Evolutionary conservation across 1,140 invertebrate genomes (phyloP), one percentile per base, ranked within the genome.

Genomic region (Medauroidea extradentata): DNA sequence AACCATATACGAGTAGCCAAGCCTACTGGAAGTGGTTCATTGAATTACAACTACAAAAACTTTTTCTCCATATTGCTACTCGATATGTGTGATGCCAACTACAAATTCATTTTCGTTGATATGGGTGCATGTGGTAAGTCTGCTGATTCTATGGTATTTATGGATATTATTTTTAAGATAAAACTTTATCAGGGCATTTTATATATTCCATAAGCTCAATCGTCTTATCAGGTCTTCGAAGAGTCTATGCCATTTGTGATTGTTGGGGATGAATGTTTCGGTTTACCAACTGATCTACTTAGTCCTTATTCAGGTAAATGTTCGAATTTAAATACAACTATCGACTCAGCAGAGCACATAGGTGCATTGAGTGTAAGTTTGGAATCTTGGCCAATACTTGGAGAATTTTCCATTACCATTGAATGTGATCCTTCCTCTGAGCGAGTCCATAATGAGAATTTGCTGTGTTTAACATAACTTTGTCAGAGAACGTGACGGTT

Each of bases 181-280:
- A 18, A 18, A 25, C 19, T 49, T 11, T 3, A 49, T 16, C 13
- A 60, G 18, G 57, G 63, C 39, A 52, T 57, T 42, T 42, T 68
- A 39, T 55, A 67, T 54, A 63, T 75, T 49, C 72, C 46, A 9
- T 2, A 11, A 49, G 9, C 13, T 14, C 21, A 49, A 49, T 25
- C 19, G 11, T 14, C 25, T 18, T 25, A 11, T 21, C 21, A 49
- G 21, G 19, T 2, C 13, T 21, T 25, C 11, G 58, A 44, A 25
- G 14, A 59, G 8, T 41, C 53, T 18, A 56, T 34, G 73, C 63
- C n/a, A 72, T 74, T 64, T 69, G 73, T 24, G 69, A 68, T 34
- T 66, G 62, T 81, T 25, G 79, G 69, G 9, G 78, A 82, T 67
- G 75, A 78, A 54, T 77, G 76, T 43, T 76, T 73, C 53, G 61